Conservation (phyloP, 2,797 vertebrate species). For the Coccyzus lansbergi region DNA sequence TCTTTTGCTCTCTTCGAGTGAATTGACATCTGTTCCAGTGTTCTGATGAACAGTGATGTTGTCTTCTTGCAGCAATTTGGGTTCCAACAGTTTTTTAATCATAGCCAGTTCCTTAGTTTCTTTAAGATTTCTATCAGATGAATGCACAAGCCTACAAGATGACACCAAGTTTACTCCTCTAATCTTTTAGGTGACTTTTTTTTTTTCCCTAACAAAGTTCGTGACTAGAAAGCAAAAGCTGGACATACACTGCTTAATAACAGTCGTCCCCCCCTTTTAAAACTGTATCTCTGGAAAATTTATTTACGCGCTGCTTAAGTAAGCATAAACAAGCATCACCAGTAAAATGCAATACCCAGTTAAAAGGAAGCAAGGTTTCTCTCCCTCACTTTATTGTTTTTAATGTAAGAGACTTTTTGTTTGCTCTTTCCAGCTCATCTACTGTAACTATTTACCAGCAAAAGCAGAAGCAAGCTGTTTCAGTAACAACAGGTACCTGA, state of each 20-base stretch:
- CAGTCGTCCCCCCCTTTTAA: rapidly evolving
- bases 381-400: background rate
- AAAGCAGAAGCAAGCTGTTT: background rate
- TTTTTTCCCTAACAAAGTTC: background rate
- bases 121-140: slow-evolving; percentile 75
- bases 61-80: slow-evolving; percentile 28
- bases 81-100: slow-evolving; percentile 49
- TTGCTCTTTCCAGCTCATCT: background rate
- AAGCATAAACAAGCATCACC: background rate
- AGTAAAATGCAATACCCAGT: background rate
- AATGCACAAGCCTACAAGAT: slow-evolving; percentile 76
- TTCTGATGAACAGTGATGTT: background rate
- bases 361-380: background rate
- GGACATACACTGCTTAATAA: background rate
- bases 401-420: background rate
- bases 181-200: background rate
- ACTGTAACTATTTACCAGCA: background rate
- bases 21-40: background rate
- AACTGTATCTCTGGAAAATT: background rate
- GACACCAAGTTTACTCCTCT: slow-evolving; percentile 19
- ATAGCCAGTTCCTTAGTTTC: slow-evolving; percentile 73
- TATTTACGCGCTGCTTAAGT: background rate
- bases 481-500: background rate
- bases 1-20: slow-evolving; percentile 11
- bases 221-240: background rate